phyloP scores from a whole-genome alignment of 2,888 invertebrate species.

The Stenolophus ochropezus region DNA sequence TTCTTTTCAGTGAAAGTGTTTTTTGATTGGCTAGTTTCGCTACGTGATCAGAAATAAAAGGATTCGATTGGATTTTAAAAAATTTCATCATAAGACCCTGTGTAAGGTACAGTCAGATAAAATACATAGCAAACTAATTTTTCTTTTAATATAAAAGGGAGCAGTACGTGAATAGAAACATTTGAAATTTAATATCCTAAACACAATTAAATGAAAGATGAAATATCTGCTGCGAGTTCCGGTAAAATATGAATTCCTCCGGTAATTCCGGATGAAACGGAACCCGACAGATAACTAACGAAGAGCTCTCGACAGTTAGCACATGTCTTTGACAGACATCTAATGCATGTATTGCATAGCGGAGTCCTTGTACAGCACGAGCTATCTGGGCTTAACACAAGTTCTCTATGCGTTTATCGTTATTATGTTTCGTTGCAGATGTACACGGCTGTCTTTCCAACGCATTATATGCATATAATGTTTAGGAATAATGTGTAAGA shows the following conservation, averaged over 20 bases:
- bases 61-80: too few relatives aligned
- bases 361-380: background rate
- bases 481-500: background rate
- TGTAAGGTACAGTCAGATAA: too few relatives aligned
- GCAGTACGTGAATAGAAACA: slow-evolving; percentile 24
- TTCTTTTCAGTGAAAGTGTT: too few relatives aligned
- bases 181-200: slow-evolving; percentile 22
- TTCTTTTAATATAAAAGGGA: background rate
- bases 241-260: slow-evolving; percentile 19
- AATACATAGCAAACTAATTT: background rate
- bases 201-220: slow-evolving; percentile 26
- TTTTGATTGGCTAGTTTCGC: too few relatives aligned
- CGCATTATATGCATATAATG: background rate
- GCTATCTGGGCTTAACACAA: background rate
- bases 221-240: slow-evolving; percentile 6
- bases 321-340: slow-evolving; percentile 35
- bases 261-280: slow-evolving; percentile 10
- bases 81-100: too few relatives aligned
- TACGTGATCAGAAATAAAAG: too few relatives aligned
- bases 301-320: slow-evolving; percentile 27
- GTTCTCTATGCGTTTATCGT: background rate
- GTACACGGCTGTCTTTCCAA: background rate
- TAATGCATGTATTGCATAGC: slow-evolving; percentile 34
- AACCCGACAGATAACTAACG: slow-evolving; percentile 18
- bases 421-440: background rate